Conservation (phyloP, 2,113 vertebrate genomes). For the Centrocercus urophasianus region DNA sequence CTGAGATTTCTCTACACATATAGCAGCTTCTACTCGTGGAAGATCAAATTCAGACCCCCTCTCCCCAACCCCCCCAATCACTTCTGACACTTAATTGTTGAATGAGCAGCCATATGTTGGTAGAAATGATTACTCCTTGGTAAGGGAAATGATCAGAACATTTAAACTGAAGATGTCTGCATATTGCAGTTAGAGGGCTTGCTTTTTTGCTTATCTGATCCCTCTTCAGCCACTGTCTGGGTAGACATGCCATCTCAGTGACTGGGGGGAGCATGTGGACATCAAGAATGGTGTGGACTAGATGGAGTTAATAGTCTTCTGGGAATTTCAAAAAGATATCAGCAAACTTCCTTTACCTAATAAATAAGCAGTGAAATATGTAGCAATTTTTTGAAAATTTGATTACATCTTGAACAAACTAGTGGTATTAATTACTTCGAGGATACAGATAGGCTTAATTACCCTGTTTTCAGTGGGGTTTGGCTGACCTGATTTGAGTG, state of each 20-base stretch:
- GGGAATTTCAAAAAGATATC: neutral
- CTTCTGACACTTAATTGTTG: neutral
- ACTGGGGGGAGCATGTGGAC: neutral
- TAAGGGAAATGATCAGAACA: neutral
- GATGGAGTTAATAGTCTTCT: neutral
- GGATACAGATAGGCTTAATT: neutral
- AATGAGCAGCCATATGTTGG: neutral
- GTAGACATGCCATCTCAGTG: neutral
- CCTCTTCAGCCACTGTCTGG: neutral
- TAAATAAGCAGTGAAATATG: neutral
- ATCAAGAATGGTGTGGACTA: neutral
- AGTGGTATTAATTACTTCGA: neutral
- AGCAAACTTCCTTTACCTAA: neutral
- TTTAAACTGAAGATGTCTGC: accelerated
- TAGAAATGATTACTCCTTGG: neutral
- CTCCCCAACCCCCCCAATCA: no score
- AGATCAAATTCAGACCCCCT: neutral
- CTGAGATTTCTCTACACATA: neutral
- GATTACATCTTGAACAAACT: neutral
- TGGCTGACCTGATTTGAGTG: neutral
- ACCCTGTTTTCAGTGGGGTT: neutral
- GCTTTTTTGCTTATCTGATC: neutral
- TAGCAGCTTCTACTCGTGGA: neutral
- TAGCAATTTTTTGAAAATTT: neutral
- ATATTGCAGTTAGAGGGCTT: neutral